A percentile compares a stretch with the other conserved stretches of the same genome.
Conservation (phyloP, 53 echinoderm and acorn worm genomes). For the Paelopatides confundens region DNA sequence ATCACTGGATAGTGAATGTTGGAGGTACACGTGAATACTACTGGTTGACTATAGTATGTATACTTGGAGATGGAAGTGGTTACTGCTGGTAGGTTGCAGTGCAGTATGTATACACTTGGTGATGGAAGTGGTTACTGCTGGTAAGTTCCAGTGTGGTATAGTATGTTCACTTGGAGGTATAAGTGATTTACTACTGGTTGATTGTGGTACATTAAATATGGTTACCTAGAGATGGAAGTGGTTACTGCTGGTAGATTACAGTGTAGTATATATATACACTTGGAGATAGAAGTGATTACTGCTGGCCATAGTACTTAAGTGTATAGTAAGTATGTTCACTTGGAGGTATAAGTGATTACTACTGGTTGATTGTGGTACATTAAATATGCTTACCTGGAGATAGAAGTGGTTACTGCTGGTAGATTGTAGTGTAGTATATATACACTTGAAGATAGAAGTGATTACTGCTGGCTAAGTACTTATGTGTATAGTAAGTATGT, state of each 20-base stretch:
- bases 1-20: too few species aligned
- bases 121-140: background rate
- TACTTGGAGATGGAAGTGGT: too few species aligned
- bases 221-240: background rate
- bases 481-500: background rate
- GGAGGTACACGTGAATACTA: too few species aligned
- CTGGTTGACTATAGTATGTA: too few species aligned
- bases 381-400: background rate
- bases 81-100: too few species aligned
- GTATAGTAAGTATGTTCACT: background rate
- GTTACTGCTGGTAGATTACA: background rate
- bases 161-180: background rate
- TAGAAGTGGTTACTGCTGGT: too few species aligned
- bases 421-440: background rate
- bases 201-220: too few species aligned
- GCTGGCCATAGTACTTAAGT: too few species aligned
- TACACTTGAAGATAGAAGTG: background rate
- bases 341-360: background rate
- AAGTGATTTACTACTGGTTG: background rate
- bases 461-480: background rate
- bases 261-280: too few species aligned
- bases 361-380: background rate
- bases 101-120: too few species aligned
- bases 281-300: too few species aligned
- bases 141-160: background rate